Base-by-base conservation (phyloP, 2,113 vertebrate species). In the Ahaetulla prasina region DNA sequence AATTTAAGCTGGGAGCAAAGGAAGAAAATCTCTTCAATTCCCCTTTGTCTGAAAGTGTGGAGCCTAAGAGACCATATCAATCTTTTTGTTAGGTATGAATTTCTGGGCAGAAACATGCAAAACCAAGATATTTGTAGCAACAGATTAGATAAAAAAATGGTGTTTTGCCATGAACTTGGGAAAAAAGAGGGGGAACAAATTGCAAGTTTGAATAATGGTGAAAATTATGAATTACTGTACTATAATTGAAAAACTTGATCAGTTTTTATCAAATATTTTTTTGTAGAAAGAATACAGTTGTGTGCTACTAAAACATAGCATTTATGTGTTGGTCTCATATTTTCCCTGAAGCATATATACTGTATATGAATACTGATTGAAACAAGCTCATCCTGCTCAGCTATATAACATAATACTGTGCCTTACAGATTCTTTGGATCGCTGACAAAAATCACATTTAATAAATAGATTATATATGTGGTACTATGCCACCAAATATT, bases 381-480 rank as follows among this genome's bases (percentile, higher is more conserved):
- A 53, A 54, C 4, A 49, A 4, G 27, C 39, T 45, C 80, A 27
- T 35, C 54, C 3, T 11, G 45, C 43, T 89, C 11, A 55, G 1
- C 22, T 30, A 49, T 2, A 10, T 55, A 57, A 55, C 68, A 8
- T 74, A 35, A 74, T 74, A 74, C 16, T 85, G 16, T 12, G 18
- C 43, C 30, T 47, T 43, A 8, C 4, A 2, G 6, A 11, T 47
- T 57, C 63, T 85, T 43, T 89, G 45, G 47, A 23, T 25, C 12
- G 74, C 25, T 53, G 27, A 50, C 16, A 47, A 55, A 92, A 92
- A 89, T 25, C 10, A 89, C 6, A 23, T 47, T 89, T 45, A 92
- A 89, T 74, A 53, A 92, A 14, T 23, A 87, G n/a, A 11, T 45
- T 25, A 55, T 30, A 92, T 93, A 94, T 30, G 93, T 92, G 95